A percentile compares a stretch with the other conserved stretches of the same genome.
Evolutionary conservation across 92 coral and sea anemone genomes (phyloP).

Genomic region (Palythoa caribaeorum): DNA sequence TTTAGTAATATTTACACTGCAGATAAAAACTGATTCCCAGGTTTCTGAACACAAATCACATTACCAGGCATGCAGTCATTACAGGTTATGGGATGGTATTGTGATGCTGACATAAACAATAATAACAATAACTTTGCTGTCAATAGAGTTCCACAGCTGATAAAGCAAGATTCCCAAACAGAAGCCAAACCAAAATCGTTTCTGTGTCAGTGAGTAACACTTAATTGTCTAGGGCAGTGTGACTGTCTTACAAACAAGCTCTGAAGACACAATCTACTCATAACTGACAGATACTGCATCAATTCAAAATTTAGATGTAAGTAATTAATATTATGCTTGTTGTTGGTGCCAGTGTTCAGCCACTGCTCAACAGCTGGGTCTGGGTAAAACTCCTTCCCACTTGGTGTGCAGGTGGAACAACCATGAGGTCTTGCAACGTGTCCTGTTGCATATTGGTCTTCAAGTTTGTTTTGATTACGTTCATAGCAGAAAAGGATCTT

Average conservation of each 20-base stretch:
- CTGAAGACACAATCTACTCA: neutral
- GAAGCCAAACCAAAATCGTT: constrained; percentile 6
- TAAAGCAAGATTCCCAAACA: constrained; percentile 13
- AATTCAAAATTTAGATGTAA: neutral
- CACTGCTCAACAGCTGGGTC: neutral
- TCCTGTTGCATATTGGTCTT: constrained; percentile 13
- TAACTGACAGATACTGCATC: constrained; percentile 1
- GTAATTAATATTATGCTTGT: constrained; percentile 7
- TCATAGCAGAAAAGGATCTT: constrained; percentile 21
- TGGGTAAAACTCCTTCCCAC: constrained; percentile 17
- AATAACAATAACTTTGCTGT: constrained; percentile 8
- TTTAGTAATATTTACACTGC: no score
- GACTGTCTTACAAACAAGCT: neutral
- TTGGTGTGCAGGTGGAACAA: constrained; percentile 29
- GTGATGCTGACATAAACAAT: neutral
- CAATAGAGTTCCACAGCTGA: neutral
- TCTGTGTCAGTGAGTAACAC: constrained; percentile 1
- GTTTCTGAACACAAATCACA: constrained; percentile 17
- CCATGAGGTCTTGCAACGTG: constrained; percentile 21
- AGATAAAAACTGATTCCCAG: neutral
- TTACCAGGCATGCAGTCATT: neutral
- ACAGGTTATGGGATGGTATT: no score
- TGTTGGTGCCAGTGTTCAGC: constrained; percentile 8
- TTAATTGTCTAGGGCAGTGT: neutral
- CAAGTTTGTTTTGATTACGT: constrained; percentile 10